Evolutionary conservation across 2,888 invertebrate species (phyloP), one percentile per base, ranked within the genome.

Genomic region (Iphiclides podalirius): DNA sequence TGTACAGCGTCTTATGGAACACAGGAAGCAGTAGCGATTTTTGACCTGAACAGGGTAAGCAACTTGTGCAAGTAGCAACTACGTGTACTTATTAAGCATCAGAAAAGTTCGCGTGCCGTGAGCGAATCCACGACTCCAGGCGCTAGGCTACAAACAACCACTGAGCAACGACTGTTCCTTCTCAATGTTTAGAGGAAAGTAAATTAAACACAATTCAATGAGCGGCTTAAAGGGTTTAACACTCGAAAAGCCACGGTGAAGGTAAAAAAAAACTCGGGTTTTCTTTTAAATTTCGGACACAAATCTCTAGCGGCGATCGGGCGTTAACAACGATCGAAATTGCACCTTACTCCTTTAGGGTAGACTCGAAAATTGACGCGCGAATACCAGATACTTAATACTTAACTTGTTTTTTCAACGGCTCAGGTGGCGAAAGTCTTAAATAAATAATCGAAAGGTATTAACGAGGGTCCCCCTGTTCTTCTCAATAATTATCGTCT

Each of bases 371-470:
- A 63, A 59, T 61, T 2, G 28, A 43, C 45, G 47, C n/a, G 43
- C 45, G 41, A 26, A 28, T n/a, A 47, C 41, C 48, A 48, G 61
- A 57, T 63, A 72, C 73, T 75, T 77, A 74, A 73, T 71, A 71
- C 66, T 63, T 57, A 59, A 63, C 67, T 75, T 73, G 74, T 79
- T 78, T 75, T 70, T 67, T 67, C 61, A 66, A 75, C 71, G 73
- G 70, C 76, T 79, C 83, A 84, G 83, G 83, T 83, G 82, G 74
- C 72, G 67, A 77, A 74, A 79, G 71, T 70, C 76, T 80, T 80
- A 80, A 79, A 80, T 78, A 82, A 82, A 83, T 81, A 82, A 83
- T 82, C 79, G 80, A 73, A 73, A 65, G 74, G 77, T 78, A 80
- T 81, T 81, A 78, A 67, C 58, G 31, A 36, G 67, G 65, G 70